Percentiles rank a stretch among this genome's conserved stretches.
Evolutionary conservation across 2,797 vertebrate species (phyloP).

Genomic region (Hydrocynus forskahlii): DNA sequence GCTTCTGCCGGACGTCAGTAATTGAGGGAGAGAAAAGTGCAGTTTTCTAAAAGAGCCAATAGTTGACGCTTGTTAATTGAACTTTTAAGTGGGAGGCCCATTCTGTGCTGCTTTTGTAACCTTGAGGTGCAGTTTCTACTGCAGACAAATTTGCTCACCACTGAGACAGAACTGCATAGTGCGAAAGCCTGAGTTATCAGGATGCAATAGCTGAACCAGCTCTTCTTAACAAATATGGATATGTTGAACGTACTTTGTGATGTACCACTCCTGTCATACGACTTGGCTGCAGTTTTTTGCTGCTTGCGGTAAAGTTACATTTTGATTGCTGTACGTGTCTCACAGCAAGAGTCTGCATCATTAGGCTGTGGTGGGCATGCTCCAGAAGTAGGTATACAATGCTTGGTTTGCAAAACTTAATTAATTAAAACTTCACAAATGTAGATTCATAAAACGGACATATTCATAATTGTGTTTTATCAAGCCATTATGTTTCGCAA

Average conservation of each 20-base stretch:
- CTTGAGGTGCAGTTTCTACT: neutral
- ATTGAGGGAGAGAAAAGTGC: neutral
- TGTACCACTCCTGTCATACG: slow-evolving; percentile 36
- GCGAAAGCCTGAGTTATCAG: slow-evolving; percentile 31
- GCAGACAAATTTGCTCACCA: slow-evolving; percentile 15
- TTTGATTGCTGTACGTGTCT: slow-evolving; percentile 24
- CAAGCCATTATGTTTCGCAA: slow-evolving; percentile 34
- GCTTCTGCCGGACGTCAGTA: no score
- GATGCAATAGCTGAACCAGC: slow-evolving; percentile 42
- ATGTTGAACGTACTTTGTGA: slow-evolving; percentile 23
- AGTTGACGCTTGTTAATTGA: slow-evolving; percentile 28
- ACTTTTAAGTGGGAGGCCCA: slow-evolving; percentile 26
- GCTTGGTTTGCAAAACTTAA: slow-evolving; percentile 37
- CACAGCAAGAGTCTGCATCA: slow-evolving; percentile 8
- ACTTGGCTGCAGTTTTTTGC: slow-evolving; percentile 37
- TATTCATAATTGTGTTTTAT: slow-evolving; percentile 44
- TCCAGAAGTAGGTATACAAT: slow-evolving; percentile 16
- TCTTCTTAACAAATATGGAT: slow-evolving; percentile 41
- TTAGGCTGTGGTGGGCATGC: slow-evolving; percentile 24
- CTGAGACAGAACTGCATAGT: neutral
- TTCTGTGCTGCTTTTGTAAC: slow-evolving; percentile 26
- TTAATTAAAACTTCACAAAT: slow-evolving; percentile 45
- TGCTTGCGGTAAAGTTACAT: slow-evolving; percentile 33
- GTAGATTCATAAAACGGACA: slow-evolving; percentile 33
- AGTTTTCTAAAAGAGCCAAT: slow-evolving; percentile 16